Conservation (phyloP, 2,888 invertebrate species). For the Drosophila rellima region DNA sequence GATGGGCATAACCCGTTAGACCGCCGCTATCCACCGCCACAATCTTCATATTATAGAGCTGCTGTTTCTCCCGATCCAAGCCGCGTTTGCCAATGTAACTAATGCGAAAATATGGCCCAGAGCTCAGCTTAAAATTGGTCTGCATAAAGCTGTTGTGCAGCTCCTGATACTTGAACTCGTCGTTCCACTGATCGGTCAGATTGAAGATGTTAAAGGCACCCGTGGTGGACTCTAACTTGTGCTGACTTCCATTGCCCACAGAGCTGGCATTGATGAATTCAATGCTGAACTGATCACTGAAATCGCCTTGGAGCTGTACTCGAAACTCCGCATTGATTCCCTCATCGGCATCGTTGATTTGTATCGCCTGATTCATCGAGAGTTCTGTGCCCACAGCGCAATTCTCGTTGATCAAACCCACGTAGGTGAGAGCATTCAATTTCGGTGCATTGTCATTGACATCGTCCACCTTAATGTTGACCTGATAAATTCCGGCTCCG, state of each 20-base stretch:
- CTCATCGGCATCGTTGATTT: slow-evolving; percentile 90
- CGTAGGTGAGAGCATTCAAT: slow-evolving; percentile 90
- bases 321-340: slow-evolving; percentile 90
- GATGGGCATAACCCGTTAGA: slow-evolving; percentile 90
- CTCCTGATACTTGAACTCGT: slow-evolving; percentile 84
- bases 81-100: slow-evolving; percentile 84
- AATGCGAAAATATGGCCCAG: slow-evolving; percentile 82
- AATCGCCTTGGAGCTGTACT: slow-evolving; percentile 91
- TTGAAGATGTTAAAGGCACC: slow-evolving; percentile 83
- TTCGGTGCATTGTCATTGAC: slow-evolving; percentile 95
- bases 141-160: slow-evolving; percentile 84
- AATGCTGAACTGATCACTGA: slow-evolving; percentile 89
- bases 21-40: slow-evolving; percentile 92
- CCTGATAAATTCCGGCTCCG: slow-evolving; percentile 92
- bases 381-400: slow-evolving; percentile 90
- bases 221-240: slow-evolving; percentile 78
- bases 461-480: slow-evolving; percentile 92
- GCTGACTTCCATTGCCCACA: slow-evolving; percentile 55
- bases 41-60: slow-evolving; percentile 89
- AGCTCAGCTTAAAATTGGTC: slow-evolving; percentile 76
- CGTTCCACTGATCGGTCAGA: slow-evolving; percentile 84
- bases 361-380: slow-evolving; percentile 89
- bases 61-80: slow-evolving; percentile 92
- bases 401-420: slow-evolving; percentile 93
- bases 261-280: slow-evolving; percentile 88